A percentile compares a stretch with the other conserved stretches of the same genome.
phyloP scores from a whole-genome alignment of 2,113 vertebrate species.

The Siniperca knerii region DNA sequence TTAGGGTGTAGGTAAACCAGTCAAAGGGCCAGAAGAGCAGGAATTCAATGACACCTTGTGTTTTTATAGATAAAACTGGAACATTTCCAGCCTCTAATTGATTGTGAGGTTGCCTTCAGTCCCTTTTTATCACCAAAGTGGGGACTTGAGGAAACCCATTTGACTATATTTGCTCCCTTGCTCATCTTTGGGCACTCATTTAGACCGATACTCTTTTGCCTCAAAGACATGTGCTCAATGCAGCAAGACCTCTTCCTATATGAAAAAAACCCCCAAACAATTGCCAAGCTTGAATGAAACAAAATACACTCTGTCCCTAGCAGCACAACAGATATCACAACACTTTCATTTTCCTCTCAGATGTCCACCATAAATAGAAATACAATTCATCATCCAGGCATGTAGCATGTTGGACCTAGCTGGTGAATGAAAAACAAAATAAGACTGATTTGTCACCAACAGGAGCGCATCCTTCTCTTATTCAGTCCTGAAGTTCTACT shows the following conservation, averaged over 20 bases:
- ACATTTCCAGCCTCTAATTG: constrained; percentile 55
- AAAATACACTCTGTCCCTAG: not conserved
- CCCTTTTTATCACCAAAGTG: constrained; percentile 34
- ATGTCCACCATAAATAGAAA: constrained; percentile 10
- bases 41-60: constrained; percentile 37
- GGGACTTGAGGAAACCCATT: constrained; percentile 18
- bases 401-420: not conserved
- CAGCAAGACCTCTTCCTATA: constrained; percentile 23
- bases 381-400: constrained; percentile 5
- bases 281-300: constrained; percentile 13
- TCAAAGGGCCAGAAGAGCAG: not conserved
- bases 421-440: constrained; percentile 14
- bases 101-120: constrained; percentile 40
- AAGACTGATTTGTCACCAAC: not conserved
- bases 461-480: not conserved
- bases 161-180: constrained; percentile 4
- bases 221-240: constrained; percentile 36
- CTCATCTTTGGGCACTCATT: constrained; percentile 37
- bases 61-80: constrained; percentile 52
- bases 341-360: constrained; percentile 11
- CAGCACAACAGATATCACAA: constrained; percentile 42
- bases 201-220: constrained; percentile 24
- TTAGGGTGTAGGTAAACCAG: constrained; percentile 36
- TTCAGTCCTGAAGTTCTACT: not conserved
- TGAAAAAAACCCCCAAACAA: constrained; percentile 22